Evolutionary conservation across 2,113 vertebrate species (phyloP).

Genomic region (human (Homo sapiens)): DNA sequence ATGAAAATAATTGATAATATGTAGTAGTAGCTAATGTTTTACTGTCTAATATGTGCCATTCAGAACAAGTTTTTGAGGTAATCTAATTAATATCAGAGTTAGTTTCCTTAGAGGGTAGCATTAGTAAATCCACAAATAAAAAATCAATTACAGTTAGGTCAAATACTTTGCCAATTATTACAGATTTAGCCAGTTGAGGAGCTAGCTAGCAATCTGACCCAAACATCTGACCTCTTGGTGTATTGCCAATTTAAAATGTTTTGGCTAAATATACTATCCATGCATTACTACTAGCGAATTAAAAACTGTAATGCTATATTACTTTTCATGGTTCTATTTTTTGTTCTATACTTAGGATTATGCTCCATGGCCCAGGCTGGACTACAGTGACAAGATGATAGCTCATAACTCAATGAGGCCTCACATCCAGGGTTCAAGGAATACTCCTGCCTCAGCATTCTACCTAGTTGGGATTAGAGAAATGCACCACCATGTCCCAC

Average conservation of each 20-base stretch:
- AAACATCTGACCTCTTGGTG: too few relatives aligned
- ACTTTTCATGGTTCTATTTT: too few relatives aligned
- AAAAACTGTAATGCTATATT: neutral
- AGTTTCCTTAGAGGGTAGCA: neutral
- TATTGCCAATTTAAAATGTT: neutral
- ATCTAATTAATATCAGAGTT: neutral
- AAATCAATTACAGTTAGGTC: neutral
- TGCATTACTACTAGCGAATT: neutral
- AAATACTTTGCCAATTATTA: neutral
- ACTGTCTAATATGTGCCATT: neutral
- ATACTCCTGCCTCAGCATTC: too few relatives aligned
- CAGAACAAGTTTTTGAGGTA: neutral
- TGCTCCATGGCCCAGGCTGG: too few relatives aligned
- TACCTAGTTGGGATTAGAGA: too few relatives aligned
- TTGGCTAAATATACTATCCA: neutral
- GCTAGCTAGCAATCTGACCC: neutral
- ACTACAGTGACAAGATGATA: too few relatives aligned
- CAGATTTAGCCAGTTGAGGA: neutral
- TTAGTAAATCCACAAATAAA: neutral
- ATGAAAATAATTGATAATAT: neutral
- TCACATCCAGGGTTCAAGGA: too few relatives aligned
- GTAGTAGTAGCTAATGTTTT: neutral
- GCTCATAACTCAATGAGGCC: too few relatives aligned
- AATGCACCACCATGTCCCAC: too few relatives aligned
- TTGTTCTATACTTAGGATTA: too few relatives aligned